Evolutionary conservation across 2,797 vertebrate species (phyloP).

Genomic region (Falco naumanni): DNA sequence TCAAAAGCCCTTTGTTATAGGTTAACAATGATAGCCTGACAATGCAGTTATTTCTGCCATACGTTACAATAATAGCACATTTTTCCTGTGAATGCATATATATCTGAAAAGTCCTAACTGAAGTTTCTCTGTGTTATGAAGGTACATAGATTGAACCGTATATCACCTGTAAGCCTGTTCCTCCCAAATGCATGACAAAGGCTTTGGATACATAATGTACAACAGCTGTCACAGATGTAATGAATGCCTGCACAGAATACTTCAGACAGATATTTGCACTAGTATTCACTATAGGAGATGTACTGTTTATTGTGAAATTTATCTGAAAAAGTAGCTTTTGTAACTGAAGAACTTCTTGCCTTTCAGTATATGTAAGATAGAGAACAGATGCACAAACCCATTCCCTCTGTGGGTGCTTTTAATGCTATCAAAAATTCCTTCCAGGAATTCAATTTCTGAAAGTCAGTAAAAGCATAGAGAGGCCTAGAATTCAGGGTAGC

Average conservation of each 20-base stretch:
- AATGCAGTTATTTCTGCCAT: not conserved
- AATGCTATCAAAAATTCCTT: constrained; percentile 12
- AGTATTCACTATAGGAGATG: not conserved
- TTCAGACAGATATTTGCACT: not conserved
- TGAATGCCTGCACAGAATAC: not conserved
- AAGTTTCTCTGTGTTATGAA: not conserved
- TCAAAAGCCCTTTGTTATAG: not conserved
- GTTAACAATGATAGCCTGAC: not conserved
- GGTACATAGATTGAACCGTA: not conserved
- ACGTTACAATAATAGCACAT: not conserved
- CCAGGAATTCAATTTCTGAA: constrained; percentile 7
- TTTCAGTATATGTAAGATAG: not conserved
- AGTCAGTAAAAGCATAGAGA: not conserved
- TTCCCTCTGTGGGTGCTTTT: not conserved
- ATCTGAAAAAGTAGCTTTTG: not conserved
- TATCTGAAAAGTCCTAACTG: not conserved
- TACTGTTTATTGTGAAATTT: not conserved
- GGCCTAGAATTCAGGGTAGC: not conserved
- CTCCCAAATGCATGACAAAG: not conserved
- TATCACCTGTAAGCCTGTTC: not conserved
- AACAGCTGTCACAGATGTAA: not conserved
- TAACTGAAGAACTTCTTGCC: not conserved
- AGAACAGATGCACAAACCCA: not conserved
- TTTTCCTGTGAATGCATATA: not conserved
- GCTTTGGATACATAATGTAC: not conserved